phyloP scores from a whole-genome alignment of 2,888 invertebrate genomes.

The Psylliodes chrysocephalus region DNA sequence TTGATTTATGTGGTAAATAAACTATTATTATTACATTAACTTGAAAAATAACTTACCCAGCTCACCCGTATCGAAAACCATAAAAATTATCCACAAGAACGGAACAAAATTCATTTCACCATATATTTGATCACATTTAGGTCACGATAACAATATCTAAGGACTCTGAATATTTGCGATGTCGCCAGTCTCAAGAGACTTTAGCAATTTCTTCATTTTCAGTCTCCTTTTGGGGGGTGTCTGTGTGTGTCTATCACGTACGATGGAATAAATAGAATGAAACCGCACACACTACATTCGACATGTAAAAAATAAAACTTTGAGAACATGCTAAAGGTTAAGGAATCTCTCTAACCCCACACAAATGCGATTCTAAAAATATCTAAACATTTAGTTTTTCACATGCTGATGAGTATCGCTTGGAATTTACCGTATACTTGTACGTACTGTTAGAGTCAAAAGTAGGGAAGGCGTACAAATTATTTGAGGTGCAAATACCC shows the following conservation, averaged over 20 bases:
- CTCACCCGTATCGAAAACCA: neutral
- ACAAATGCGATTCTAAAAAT: conserved; percentile 27
- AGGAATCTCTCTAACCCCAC: conserved; percentile 23
- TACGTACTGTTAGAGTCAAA: neutral
- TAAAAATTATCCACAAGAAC: conserved; percentile 1
- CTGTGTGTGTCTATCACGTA: neutral
- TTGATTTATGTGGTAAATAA: no score
- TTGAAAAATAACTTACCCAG: neutral
- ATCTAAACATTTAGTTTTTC: conserved; percentile 3
- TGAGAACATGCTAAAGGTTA: conserved; percentile 24
- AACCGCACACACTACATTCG: neutral
- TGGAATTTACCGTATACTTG: neutral
- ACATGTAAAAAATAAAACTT: neutral
- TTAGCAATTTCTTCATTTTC: neutral
- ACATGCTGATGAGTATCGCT: neutral
- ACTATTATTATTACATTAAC: no score
- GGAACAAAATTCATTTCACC: neutral
- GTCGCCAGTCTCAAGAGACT: neutral
- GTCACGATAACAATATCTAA: neutral
- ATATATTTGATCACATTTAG: neutral
- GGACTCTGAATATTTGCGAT: neutral
- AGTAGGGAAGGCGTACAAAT: neutral
- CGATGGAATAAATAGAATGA: neutral
- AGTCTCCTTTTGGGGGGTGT: neutral
- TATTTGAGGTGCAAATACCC: no score